Evolutionary conservation across 2,113 vertebrate species (phyloP).

Genomic region (Hippoglossus stenolepis): DNA sequence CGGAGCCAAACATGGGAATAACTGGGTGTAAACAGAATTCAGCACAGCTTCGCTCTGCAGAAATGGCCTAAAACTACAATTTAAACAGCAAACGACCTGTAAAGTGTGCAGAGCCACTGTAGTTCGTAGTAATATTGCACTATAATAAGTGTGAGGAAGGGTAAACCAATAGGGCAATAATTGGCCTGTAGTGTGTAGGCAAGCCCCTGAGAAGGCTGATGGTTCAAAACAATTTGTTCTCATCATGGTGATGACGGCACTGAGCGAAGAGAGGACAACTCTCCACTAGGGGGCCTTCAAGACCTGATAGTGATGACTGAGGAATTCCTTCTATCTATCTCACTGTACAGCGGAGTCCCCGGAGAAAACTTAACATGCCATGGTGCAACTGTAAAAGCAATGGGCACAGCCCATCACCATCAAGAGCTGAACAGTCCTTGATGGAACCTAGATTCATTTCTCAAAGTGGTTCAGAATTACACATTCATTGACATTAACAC

Average conservation of each 20-base stretch:
- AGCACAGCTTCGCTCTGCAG: constrained; percentile 16
- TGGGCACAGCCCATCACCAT: constrained; percentile 56
- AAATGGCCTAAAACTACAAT: constrained; percentile 40
- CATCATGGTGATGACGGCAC: constrained; percentile 11
- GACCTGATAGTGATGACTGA: constrained; percentile 42
- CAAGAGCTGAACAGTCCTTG: constrained; percentile 34
- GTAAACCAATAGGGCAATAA: constrained; percentile 30
- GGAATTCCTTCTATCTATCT: constrained; percentile 55
- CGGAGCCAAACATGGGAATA: constrained; percentile 1
- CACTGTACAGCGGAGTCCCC: constrained; percentile 32
- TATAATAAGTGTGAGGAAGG: constrained; percentile 36
- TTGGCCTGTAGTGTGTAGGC: constrained; percentile 38
- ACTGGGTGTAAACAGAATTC: constrained; percentile 47
- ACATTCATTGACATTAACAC: constrained; percentile 79
- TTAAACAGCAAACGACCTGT: constrained; percentile 34
- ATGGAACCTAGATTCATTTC: constrained; percentile 35
- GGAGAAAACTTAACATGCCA: constrained; percentile 41
- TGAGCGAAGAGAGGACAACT: constrained; percentile 52
- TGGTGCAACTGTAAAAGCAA: constrained; percentile 45
- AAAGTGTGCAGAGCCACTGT: constrained; percentile 47
- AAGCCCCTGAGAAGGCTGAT: constrained; percentile 70
- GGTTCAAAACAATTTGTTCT: constrained; percentile 43
- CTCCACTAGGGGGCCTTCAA: constrained; percentile 60
- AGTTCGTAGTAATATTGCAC: constrained; percentile 69
- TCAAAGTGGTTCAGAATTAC: constrained; percentile 58